Base-by-base conservation (phyloP, 2,888 invertebrate species). In the Cheilosia impressa region DNA sequence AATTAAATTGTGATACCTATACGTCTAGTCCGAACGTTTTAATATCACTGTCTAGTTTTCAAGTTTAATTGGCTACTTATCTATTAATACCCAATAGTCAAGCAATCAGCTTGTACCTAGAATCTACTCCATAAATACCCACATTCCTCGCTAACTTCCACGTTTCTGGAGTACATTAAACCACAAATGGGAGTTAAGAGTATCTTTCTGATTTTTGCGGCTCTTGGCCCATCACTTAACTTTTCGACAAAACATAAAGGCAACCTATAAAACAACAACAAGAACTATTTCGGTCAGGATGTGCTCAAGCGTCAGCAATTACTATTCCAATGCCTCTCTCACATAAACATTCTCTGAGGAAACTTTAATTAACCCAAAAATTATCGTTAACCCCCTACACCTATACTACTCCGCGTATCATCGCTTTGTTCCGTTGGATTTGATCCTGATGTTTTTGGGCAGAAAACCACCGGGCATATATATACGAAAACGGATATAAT, bases 321-420 rank as follows among this genome's bases (percentile, higher is more conserved):
- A 72, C 66, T 79, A 53, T 75, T 84, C 53, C 45, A 66, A 83
- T 83, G 79, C 79, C 62, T 38, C 63, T 68, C 82, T 72, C 73
- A 79, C 79, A 84, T 75, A 58, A 79, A 79, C 79, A 84, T 79
- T 69, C 69, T 73, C 83, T 69, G 65, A 79, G 73, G 43, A 79
- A 84, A 84, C 73, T 84, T 84, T 84, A 84, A 84, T 84, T 79
- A 79, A 84, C 73, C 83, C 79, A 75, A 78, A 83, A 79, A 57
- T 65, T 27, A 73, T 69, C 75, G 73, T 75, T 65, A 65, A 65
- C 52, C 68, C 24, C 55, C 50, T 60, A 57, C 41, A 53, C 31
- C 41, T 31, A 7, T 34, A 50, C 15, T 10, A 1, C 47, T 31
- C 60, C 24, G 58, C 31, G 66, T 57, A 52, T 69, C 58, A 62